Percentiles rank a stretch among this genome's conserved stretches.
Evolutionary conservation across 1,140 invertebrate species (phyloP).

Genomic region (Drosophila pallidifrons): DNA sequence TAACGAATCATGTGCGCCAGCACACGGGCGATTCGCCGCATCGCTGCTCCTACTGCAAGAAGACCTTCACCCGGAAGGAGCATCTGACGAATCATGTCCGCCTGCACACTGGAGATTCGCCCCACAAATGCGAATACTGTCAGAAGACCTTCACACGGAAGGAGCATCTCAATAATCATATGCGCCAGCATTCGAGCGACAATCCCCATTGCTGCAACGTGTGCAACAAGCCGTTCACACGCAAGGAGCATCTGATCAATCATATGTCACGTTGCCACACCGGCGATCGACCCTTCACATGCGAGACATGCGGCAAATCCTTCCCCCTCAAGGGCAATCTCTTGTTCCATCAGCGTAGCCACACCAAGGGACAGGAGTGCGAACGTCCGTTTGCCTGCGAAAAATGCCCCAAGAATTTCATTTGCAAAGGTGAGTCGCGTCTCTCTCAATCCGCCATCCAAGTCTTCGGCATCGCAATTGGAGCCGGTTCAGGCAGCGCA

Average conservation of each 20-base stretch:
- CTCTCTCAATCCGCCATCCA: not conserved
- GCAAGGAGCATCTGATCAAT: constrained; percentile 92
- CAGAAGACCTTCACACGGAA: constrained; percentile 94
- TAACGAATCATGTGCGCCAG: constrained; percentile 89
- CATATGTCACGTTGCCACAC: constrained; percentile 93
- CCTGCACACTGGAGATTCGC: constrained; percentile 90
- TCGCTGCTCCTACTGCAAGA: constrained; percentile 91
- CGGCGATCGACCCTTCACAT: constrained; percentile 93
- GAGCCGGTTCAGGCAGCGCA: constrained; percentile 22
- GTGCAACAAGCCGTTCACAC: constrained; percentile 93
- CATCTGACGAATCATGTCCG: constrained; percentile 95
- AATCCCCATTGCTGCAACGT: constrained; percentile 93
- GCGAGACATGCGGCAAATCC: constrained; percentile 93
- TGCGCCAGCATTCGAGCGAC: constrained; percentile 90
- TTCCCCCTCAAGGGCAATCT: constrained; percentile 96
- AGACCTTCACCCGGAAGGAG: constrained; percentile 93
- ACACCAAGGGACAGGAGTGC: constrained; percentile 93
- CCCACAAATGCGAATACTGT: constrained; percentile 93
- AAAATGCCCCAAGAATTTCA: constrained; percentile 98
- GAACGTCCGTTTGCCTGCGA: constrained; percentile 97
- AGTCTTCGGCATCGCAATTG: constrained; percentile 1
- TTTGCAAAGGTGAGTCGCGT: constrained; percentile 92
- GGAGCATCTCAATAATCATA: constrained; percentile 91
- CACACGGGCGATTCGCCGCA: constrained; percentile 93
- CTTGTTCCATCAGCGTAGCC: constrained; percentile 97